Base-by-base conservation (phyloP, 2,797 vertebrate genomes). In the Malurus splendens region DNA sequence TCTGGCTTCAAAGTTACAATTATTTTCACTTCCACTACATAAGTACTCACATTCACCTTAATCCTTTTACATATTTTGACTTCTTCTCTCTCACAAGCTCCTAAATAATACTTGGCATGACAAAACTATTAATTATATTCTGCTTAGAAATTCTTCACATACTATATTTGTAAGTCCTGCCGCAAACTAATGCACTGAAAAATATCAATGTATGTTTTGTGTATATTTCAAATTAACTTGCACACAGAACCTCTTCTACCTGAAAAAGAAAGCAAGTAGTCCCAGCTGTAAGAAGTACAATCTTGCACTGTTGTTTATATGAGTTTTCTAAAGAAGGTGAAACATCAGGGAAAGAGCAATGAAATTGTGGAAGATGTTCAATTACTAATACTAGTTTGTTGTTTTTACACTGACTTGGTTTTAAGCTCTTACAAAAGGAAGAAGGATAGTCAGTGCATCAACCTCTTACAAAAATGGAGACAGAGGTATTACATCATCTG, bases 161-260 rank as follows among this genome's bases (percentile, higher is more conserved):
- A 25, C 5, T 62, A 25, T 14, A 61, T 79, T 80, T 51, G 14
- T 4, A 66, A 38, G 9, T 51, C 30, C 19, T 66, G 18, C 27
- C 65, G 59, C 59, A 59, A 84, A 70, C 14, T 24, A 66, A 22
- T 44, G n/a, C 12, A 59, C 25, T 51, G 27, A 66, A 86, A 65
- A 66, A 70, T n/a, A 60, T 7, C 1, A 7, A 27, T 42, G 22
- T 41, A 27, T 0, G 9, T 62, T 65, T 68, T 39, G 9, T 30
- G 8, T 27, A 9, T 56, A 47, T 51, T 76, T 82, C 32, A 65
- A 59, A 86, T 30, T 11, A 72, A 60, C 5, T 23, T 38, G 3
- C 25, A 27, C 1, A 0, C 8, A 80, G 27, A 28, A 50, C 3
- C 5, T 36, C 12, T 25, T 36, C 3, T 41, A 15, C 12, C 32